These are phyloP conservation scores for Mareca penelope DNA, from an alignment of 2,797 vertebrate species.

Conservation along the genomic window DNA sequence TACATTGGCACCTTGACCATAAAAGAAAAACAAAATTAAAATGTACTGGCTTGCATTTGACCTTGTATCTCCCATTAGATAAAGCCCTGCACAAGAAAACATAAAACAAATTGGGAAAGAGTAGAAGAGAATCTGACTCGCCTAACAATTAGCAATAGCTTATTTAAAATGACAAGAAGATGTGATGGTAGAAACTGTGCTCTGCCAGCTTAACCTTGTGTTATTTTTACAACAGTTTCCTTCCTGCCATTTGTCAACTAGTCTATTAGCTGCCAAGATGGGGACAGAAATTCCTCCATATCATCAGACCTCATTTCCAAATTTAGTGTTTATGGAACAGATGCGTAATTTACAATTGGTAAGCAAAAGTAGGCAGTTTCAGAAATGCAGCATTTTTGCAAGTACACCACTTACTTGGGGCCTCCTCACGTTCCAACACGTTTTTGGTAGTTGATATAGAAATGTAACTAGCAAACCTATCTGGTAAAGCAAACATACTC, in stretches of 20 bases:
- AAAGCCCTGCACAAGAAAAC: background rate
- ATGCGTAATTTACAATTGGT: background rate
- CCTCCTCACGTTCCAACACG: background rate
- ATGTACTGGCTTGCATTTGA: background rate
- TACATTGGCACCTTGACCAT: background rate
- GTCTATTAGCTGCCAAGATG: background rate
- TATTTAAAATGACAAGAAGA: constrained; percentile 34
- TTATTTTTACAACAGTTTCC: constrained; percentile 50
- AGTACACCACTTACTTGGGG: background rate
- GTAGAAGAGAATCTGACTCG: background rate
- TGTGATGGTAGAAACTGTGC: background rate
- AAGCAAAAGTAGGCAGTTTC: background rate
- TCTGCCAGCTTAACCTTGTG: constrained; percentile 30
- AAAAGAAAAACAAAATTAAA: background rate
- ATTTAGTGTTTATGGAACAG: constrained; percentile 6
- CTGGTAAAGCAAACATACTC: background rate
- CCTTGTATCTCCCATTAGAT: background rate
- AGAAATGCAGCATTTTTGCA: background rate
- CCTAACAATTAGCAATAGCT: background rate
- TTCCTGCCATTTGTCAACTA: constrained; percentile 39
- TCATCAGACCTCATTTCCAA: constrained; percentile 13
- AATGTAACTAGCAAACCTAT: background rate
- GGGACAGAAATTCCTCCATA: constrained; percentile 13
- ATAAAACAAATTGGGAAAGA: background rate
- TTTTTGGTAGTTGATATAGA: background rate